These are phyloP conservation scores for Gobiocypris rarus DNA, from an alignment of 2,113 vertebrate species.

Conservation along the genomic window DNA sequence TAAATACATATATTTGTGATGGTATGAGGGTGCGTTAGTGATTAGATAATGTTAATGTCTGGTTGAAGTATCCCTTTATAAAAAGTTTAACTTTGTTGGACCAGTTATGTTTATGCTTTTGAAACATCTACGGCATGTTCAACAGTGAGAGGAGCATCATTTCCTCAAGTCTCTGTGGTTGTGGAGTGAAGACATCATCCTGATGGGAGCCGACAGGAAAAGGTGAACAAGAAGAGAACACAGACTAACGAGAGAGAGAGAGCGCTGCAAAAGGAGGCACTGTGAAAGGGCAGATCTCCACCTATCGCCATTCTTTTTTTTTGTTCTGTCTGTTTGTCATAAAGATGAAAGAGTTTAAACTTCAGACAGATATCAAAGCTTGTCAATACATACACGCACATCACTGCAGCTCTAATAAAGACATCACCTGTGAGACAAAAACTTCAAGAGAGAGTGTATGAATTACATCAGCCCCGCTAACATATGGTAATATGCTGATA, in stretches of 20 bases:
- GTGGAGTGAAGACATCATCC: conserved; percentile 38
- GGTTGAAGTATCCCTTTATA: no score
- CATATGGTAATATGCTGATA: conserved; percentile 20
- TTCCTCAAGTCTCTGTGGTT: not conserved
- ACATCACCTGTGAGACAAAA: conserved; percentile 43
- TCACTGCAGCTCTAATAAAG: conserved; percentile 8
- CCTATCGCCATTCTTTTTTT: conserved; percentile 58
- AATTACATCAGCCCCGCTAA: conserved; percentile 22
- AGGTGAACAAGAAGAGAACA: conserved; percentile 43
- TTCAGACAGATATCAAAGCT: conserved; percentile 23
- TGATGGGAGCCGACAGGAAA: conserved; percentile 37
- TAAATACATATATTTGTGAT: no score
- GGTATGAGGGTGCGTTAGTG: no score
- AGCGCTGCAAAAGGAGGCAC: conserved; percentile 16
- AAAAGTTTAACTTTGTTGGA: not conserved
- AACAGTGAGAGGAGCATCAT: conserved; percentile 22
- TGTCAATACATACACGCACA: conserved; percentile 12
- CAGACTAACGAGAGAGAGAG: conserved; percentile 40
- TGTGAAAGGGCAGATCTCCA: conserved; percentile 67
- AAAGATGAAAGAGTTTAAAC: conserved; percentile 50
- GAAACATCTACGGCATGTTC: not conserved
- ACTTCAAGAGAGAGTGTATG: conserved; percentile 16
- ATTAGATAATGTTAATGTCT: no score
- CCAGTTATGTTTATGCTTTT: not conserved
- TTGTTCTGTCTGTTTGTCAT: conserved; percentile 63